Percentiles rank a stretch among this genome's conserved stretches.
Evolutionary conservation across 2,888 invertebrate genomes (phyloP).

Genomic region (Tipula vernalis): DNA sequence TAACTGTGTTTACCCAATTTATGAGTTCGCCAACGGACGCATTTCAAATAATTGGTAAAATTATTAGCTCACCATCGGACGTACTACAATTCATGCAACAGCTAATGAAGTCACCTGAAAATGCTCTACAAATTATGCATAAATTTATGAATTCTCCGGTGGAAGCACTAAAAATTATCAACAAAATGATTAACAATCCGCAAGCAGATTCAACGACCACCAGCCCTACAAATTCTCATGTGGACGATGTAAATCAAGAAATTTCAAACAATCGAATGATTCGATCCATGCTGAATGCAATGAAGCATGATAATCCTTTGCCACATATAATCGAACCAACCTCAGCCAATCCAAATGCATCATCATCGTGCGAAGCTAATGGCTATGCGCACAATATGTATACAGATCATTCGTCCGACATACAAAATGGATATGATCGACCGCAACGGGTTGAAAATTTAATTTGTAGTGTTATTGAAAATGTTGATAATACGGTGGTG

Average conservation of each 20-base stretch:
- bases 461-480: slow-evolving; percentile 21
- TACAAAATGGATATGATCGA: slow-evolving; percentile 15
- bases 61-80: slow-evolving; percentile 34
- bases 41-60: slow-evolving; percentile 35
- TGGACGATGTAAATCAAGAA: background rate
- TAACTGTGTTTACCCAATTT: slow-evolving; percentile 36
- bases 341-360: background rate
- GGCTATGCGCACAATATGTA: background rate
- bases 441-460: background rate
- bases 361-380: background rate
- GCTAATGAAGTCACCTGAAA: slow-evolving; percentile 34
- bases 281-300: slow-evolving; percentile 14
- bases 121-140: slow-evolving; percentile 35
- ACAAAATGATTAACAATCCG: slow-evolving; percentile 26
- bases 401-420: slow-evolving; percentile 11
- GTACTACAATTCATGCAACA: slow-evolving; percentile 34
- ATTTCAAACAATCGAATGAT: slow-evolving; percentile 12
- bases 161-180: slow-evolving; percentile 32
- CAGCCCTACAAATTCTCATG: background rate
- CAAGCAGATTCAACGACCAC: slow-evolving; percentile 12
- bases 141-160: slow-evolving; percentile 35
- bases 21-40: slow-evolving; percentile 37
- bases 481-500: slow-evolving; percentile 34
- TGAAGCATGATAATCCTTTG: slow-evolving; percentile 12
- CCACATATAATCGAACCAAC: slow-evolving; percentile 6